Evolutionary conservation across 2,113 vertebrate genomes (phyloP), one percentile per base, ranked within the genome.

Genomic region (Natator depressus): DNA sequence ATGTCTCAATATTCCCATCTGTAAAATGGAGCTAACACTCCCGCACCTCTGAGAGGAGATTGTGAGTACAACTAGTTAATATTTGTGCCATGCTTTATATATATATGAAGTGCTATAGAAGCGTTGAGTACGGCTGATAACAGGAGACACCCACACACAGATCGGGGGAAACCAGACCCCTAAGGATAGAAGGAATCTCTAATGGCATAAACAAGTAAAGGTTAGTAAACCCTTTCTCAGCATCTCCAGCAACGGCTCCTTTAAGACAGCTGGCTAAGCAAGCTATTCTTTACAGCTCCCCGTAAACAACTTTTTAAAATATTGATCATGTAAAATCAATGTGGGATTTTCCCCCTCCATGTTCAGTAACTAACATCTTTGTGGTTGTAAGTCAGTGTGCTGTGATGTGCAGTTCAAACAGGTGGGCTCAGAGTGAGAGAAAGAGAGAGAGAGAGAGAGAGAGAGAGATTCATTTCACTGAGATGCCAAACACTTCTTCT

Each of bases 371-470:
- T 86, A 94, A 92, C 79, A 31, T 72, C 7, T 91, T 87, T 93
- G 84, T 38, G 93, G 89, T 51, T 93, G 89, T 79, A 20, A 16
- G 35, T 89, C 84, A 84, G 38, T 24, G 50, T 72, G 82, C 84
- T 93, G 47, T 87, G 82, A 96, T 87, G 72, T 78, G 29, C 51
- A 89, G 62, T 91, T 96, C 88, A 95, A 95, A 93, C 72, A 95
- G 53, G 2, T 89, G 59, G 91, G 57, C 42, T 57, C 82, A 94
- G 55, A 82, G 42, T 42, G 88, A 76, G 12, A 59, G 29, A 91
- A 72, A 91, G 10, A 53, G 16, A 51, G 53, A 54, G 53, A 10
- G 29, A 91, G 10, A 53, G 16, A 51, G 53, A 54, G 53, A 10
- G 29, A 31, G 59, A 59, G 57, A 59, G 27, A 62, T 14, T 31